phyloP scores from a whole-genome alignment of 30 jellyfish, hydroid and myxozoan genomes.

The Nemopilema nomurai region DNA sequence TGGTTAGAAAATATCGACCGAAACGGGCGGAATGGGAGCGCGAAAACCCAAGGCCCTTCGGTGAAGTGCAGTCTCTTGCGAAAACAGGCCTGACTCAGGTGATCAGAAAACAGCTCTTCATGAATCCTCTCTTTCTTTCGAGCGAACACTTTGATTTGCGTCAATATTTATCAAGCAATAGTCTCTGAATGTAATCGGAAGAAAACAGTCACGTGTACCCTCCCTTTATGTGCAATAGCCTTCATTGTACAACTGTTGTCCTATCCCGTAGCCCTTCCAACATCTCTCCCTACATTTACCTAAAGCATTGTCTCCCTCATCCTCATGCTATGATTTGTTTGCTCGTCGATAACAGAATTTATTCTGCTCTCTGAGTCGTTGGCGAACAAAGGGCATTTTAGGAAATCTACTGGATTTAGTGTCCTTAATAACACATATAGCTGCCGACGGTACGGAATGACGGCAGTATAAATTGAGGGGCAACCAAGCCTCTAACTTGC shows the following conservation, averaged over 20 bases:
- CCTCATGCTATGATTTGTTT: conserved; percentile 46
- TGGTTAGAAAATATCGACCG: too few species aligned
- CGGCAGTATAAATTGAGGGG: conserved; percentile 17
- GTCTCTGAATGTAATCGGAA: neutral
- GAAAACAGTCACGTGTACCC: neutral
- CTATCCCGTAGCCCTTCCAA: neutral
- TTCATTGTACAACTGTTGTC: neutral
- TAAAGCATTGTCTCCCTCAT: conserved; percentile 15
- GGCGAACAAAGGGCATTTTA: conserved; percentile 59
- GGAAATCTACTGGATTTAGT: conserved; percentile 48
- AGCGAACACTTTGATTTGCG: neutral
- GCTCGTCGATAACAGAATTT: conserved; percentile 44
- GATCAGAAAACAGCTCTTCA: neutral
- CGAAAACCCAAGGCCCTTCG: too few species aligned
- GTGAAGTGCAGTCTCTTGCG: neutral
- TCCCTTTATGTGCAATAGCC: neutral
- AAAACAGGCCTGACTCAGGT: neutral
- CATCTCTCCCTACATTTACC: conserved; percentile 18
- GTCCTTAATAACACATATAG: conserved; percentile 22
- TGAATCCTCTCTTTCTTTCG: neutral
- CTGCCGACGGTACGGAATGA: conserved; percentile 50
- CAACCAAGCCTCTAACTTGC: conserved; percentile 7
- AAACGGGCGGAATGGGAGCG: too few species aligned
- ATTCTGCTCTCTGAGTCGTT: conserved; percentile 35
- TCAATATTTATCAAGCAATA: neutral